These are phyloP conservation scores for Apistogramma diplotaenia DNA, from an alignment of 2,113 vertebrate genomes.

Conservation along the genomic window DNA sequence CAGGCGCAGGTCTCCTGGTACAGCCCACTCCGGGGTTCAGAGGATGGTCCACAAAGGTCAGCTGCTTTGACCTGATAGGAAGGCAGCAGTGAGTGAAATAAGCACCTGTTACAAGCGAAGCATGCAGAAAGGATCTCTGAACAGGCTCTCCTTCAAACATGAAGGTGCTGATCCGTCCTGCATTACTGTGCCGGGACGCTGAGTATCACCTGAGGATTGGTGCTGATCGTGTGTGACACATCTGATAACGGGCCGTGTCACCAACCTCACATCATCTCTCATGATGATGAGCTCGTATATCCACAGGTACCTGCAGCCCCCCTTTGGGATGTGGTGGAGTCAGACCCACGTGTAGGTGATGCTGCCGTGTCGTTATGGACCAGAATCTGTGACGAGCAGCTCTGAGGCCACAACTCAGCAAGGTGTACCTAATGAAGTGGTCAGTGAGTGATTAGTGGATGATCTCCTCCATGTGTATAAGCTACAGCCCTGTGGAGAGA, in stretches of 20 bases:
- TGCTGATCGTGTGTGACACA: too few species aligned
- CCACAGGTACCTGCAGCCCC: background rate
- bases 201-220: too few species aligned
- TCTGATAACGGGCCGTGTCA: too few species aligned
- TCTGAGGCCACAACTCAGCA: background rate
- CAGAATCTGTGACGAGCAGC: background rate
- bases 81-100: background rate
- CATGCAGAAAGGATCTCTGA: background rate
- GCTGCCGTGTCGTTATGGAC: background rate
- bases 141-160: too few species aligned
- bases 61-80: background rate
- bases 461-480: too few species aligned
- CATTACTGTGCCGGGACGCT: too few species aligned
- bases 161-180: too few species aligned
- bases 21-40: too few species aligned
- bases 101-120: background rate
- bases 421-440: background rate
- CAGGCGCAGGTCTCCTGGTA: too few species aligned
- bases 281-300: background rate
- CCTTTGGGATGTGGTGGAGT: background rate
- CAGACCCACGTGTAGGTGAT: background rate
- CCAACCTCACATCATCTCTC: too few species aligned
- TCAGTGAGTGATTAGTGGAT: background rate
- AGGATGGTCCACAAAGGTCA: too few species aligned
- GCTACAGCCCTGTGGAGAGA: too few species aligned